phyloP scores from a whole-genome alignment of 1,140 invertebrate genomes.

The Plutomurus gul region DNA sequence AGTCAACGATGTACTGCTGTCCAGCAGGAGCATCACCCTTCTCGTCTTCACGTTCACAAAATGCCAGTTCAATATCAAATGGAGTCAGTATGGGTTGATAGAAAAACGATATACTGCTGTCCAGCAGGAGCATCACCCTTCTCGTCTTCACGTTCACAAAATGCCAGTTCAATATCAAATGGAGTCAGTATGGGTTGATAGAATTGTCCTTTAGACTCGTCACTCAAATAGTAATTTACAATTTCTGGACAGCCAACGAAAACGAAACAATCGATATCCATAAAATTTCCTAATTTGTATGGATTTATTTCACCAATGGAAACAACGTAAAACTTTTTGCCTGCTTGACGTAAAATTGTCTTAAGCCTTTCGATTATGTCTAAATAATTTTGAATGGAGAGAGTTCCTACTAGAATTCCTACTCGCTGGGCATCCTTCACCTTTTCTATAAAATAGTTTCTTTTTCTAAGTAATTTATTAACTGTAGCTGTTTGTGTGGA shows the following conservation, averaged over 20 bases:
- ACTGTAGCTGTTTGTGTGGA: constrained; percentile 50
- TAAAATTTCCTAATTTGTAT: constrained; percentile 90
- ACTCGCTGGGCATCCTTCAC: constrained; percentile 84
- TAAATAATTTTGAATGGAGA: constrained; percentile 79
- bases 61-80: constrained; percentile 88
- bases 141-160: constrained; percentile 27
- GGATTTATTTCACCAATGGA: constrained; percentile 90
- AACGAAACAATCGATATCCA: constrained; percentile 79
- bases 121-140: background rate
- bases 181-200: constrained; percentile 89
- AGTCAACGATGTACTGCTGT: constrained; percentile 36
- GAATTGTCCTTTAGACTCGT: constrained; percentile 80
- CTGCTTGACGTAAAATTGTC: constrained; percentile 69
- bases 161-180: constrained; percentile 88
- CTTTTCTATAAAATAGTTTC: constrained; percentile 82
- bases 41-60: constrained; percentile 27
- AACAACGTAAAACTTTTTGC: constrained; percentile 87
- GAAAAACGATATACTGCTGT: constrained; percentile 62
- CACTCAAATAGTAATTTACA: constrained; percentile 61
- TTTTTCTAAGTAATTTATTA: constrained; percentile 67
- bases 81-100: constrained; percentile 89
- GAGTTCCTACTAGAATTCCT: constrained; percentile 85
- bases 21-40: background rate
- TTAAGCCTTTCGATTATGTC: constrained; percentile 77
- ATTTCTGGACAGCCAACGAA: constrained; percentile 83